phyloP scores from a whole-genome alignment of 2,888 invertebrate species.

The Hartigia nigra region DNA sequence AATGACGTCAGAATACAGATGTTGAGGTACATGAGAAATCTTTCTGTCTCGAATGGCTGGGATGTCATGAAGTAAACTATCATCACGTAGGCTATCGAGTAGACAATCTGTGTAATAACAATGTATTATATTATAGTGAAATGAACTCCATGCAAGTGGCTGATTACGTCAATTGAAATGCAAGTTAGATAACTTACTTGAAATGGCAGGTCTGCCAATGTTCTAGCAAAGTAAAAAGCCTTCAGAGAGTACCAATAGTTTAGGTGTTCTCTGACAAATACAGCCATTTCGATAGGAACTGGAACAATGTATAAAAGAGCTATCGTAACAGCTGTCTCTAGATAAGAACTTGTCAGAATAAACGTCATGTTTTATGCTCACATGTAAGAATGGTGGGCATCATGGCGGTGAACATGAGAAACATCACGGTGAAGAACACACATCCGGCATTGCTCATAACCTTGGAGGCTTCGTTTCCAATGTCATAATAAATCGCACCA shows the following conservation, averaged over 20 bases:
- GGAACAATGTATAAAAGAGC: slow-evolving; percentile 54
- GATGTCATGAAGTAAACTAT: slow-evolving; percentile 97
- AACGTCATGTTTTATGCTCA: slow-evolving; percentile 70
- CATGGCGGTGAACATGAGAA: slow-evolving; percentile 97
- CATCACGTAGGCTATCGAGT: slow-evolving; percentile 65
- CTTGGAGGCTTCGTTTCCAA: slow-evolving; percentile 92
- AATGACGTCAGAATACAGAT: slow-evolving; percentile 85
- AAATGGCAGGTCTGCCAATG: slow-evolving; percentile 95
- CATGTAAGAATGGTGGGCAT: slow-evolving; percentile 99
- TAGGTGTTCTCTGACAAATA: slow-evolving; percentile 93
- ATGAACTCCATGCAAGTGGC: background rate
- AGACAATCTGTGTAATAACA: slow-evolving; percentile 58
- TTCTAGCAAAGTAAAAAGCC: slow-evolving; percentile 96
- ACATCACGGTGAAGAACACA: slow-evolving; percentile 95
- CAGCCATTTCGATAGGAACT: slow-evolving; percentile 97
- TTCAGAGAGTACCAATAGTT: slow-evolving; percentile 98
- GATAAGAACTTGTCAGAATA: background rate
- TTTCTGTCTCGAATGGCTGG: slow-evolving; percentile 88
- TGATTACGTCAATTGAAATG: background rate
- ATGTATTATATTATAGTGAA: slow-evolving; percentile 13
- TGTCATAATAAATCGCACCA: slow-evolving; percentile 92
- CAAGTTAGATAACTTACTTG: slow-evolving; percentile 75
- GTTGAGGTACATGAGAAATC: slow-evolving; percentile 84
- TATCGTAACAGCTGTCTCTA: slow-evolving; percentile 1
- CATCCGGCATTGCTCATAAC: slow-evolving; percentile 96